Conservation (phyloP, 2,113 vertebrate species). For the Gobiocypris rarus region DNA sequence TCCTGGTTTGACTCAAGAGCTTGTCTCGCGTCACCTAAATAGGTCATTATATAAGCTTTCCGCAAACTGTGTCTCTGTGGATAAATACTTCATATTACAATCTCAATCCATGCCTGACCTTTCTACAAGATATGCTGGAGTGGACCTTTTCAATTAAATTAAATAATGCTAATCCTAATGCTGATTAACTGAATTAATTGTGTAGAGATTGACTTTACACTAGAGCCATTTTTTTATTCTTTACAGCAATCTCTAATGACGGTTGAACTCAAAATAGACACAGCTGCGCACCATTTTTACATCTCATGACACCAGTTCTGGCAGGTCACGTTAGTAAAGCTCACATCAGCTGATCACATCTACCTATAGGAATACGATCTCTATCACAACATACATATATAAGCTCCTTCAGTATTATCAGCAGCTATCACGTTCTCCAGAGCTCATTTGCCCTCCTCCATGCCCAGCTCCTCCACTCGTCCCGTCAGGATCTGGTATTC, state of each 20-base stretch:
- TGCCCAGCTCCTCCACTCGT: no score
- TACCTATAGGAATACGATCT: no score
- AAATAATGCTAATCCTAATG: neutral
- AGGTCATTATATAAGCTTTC: constrained; percentile 6
- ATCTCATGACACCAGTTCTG: neutral
- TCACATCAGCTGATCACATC: no score
- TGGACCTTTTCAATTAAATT: neutral
- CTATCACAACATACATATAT: no score
- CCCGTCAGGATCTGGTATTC: no score
- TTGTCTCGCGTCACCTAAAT: constrained; percentile 8
- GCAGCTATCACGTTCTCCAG: no score
- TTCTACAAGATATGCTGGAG: neutral
- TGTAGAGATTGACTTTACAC: neutral
- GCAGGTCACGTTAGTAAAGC: no score
- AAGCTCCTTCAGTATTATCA: no score
- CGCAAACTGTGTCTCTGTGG: neutral
- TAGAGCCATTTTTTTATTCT: neutral
- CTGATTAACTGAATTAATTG: neutral
- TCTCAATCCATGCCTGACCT: neutral
- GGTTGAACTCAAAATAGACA: neutral
- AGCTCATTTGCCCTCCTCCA: no score
- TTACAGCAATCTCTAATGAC: neutral
- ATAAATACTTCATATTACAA: neutral
- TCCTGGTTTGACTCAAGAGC: neutral
- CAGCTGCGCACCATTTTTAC: neutral